Base-by-base conservation (phyloP, 2,113 vertebrate species). In the Peromyscus californicus region DNA sequence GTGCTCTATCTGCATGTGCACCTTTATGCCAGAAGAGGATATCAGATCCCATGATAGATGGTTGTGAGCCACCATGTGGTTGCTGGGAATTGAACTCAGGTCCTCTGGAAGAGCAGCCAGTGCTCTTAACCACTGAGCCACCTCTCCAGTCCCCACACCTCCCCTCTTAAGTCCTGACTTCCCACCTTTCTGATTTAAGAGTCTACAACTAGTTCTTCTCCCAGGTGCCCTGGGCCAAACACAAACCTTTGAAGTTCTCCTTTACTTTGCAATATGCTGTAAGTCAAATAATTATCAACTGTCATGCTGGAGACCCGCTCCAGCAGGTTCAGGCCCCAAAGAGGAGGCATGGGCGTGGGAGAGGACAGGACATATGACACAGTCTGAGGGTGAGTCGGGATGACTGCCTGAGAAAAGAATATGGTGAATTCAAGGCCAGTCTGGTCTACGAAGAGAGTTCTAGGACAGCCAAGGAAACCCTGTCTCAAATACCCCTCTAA, bases 271-370 rank as follows among this genome's bases (percentile, higher is more conserved):
- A 92, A 74, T 19, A 39, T 72, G 22, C 48, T 89, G 1, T 75
- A 84, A 90, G 21, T 92, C 89, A 57, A 80, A 90, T 86, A 88
- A 69, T 69, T 79, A n/a, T 69, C 74, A 94, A 61, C 59, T 59
- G 33, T 39, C 54, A 59, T 72, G 69, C 69, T 16, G 19, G 67
- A 72, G 36, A 19, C 33, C 0, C 2, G 16, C 5, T 70, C 69
- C 2, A 15, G 1, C 16, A 29, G 69, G 69, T 72, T 72, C 69
- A 72, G 36, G 69, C 17, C 69, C 69, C 3, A 36, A 72, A 72
- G 69, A 36, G 69, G 69, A 69, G 67, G 31, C 15, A 69, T 33
- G 67, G 67, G 11, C 10, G 31, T 36, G 69, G 69, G 4, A 12
- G 9, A 11, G 24, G 63, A 59, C 61, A 63, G 6, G 2, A n/a